Evolutionary conservation across 1,140 invertebrate species (phyloP), one percentile per base, ranked within the genome.

Genomic region (Drosophila carrolli): DNA sequence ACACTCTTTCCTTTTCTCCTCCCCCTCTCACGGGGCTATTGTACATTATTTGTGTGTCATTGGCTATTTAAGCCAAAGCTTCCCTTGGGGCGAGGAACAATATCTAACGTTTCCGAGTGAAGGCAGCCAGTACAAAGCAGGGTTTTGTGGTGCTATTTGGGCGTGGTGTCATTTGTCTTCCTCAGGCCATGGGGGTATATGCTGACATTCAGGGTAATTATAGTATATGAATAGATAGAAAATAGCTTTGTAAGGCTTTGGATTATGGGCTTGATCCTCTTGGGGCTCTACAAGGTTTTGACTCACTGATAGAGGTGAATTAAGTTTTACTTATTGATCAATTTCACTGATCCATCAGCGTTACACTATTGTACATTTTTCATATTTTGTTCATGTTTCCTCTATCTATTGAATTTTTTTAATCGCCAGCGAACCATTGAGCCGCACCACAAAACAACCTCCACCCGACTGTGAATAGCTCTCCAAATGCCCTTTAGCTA

Each of bases 1-100:
- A 61, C 63, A 62, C 65, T 13, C 44, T 23, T 55, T 9, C 19
- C 9, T 16, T 14, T 1, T 7, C 9, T 23, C 10, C 13, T 9
- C 8, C 48, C 27, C 14, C 11, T 56, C 29, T 57, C 29, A 5
- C 11, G 43, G 29, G 9, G 37, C 66, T 37, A 71, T 72, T 72
- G 66, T 58, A 50, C 51, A 71, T 71, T 71, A 71, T 71, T 57
- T 72, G 66, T 71, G 68, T 72, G 68, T 72, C 68, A 72, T 72
- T 71, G 68, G 68, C 68, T 37, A 72, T 72, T 72, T 72, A 72
- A 72, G 68, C 43, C 65, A 29, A 71, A 72, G 44, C 68, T 58
- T 2, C 35, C 38, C 50, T 40, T 5, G 13, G 59, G 62, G 66
- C 13, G 23, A 53, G 5, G 23, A 47, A 5, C 40, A 68, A 56